Base-by-base conservation (phyloP, 1,140 invertebrate genomes). In the Ectropis grisescens region DNA sequence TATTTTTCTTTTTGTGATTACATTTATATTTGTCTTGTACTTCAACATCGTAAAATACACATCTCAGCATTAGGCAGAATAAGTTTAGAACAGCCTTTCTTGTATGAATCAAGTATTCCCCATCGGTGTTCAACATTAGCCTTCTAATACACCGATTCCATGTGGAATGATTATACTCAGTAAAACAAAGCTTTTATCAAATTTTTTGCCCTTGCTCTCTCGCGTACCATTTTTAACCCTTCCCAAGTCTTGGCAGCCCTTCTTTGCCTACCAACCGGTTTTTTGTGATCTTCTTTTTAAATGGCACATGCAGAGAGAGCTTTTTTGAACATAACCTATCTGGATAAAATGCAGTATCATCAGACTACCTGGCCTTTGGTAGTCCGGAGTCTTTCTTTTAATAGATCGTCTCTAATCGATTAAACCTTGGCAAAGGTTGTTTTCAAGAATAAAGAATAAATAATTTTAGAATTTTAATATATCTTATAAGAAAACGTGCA, bases 271-370 rank as follows among this genome's bases (percentile, higher is more conserved):
- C 60, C 47, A 57, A 66, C 60, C 38, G 34, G 37, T 74, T 76
- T 80, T 81, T 81, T 78, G 58, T 58, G 30, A 43, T 58, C 55
- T 66, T 54, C 66, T 65, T 78, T 76, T 75, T 76, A 78, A 81
- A 78, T 81, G 69, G 72, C 76, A 76, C 69, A 81, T 81, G 71
- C 65, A 74, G 67, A 68, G 68, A 71, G 58, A 47, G 46, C 34
- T 31, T 81, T 75, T 75, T 67, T 68, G 38, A 39, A 50, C 47
- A 60, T 47, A 45, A 58, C 47, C 60, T 66, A 56, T 70, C 57
- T 52, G 47, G 29, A 64, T 74, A 75, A 76, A 80, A 74, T 51
- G 70, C 70, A 76, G 67, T 74, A 69, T 81, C 76, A 78, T 71
- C 62, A 58, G 54, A 41, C 55, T 81, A 81, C 72, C 76, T 81